Evolutionary conservation across 2,797 vertebrate species (phyloP), one percentile per base, ranked within the genome.

Genomic region (Hippocampus kuda): DNA sequence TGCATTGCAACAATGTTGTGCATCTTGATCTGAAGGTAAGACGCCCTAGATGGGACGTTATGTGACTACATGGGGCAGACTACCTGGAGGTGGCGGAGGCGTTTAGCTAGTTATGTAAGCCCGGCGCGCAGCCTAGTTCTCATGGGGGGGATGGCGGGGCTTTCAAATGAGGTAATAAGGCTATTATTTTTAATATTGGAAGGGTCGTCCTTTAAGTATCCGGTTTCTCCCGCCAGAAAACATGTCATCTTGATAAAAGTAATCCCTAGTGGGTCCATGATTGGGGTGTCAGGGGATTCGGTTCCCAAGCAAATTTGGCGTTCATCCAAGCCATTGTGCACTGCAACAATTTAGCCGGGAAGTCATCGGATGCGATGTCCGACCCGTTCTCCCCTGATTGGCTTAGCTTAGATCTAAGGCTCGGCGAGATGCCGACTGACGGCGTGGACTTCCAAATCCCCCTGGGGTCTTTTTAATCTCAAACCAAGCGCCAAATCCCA

Each of bases 11-110:
- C 81, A 91, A 90, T 8, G 87, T 94, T 42, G 93, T 94, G 66
- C 93, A 94, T 72, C 85, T 94, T 60, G 93, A 94, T 75, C 80
- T 94, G 66, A 94, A 94, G 82, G 93, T 94, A 70, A 86, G 88
- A 20, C 24, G 0, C 30, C 42, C 24, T 20, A 57, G 6, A 22
- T 44, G 8, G 26, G 67, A 67, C 54, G 38, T 68, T 27, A 41
- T 27, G 22, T 42, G 59, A 71, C 68, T 48, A 72, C 70, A 60
- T 67, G 72, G 74, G 73, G 70, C 71, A 46, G 49, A 44, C 26
- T 4, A 41, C 73, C 81, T 65, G 1, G 15, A 26, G 44, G 30
- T 15, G 53, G 20, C 38, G 34, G 51, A 3, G 62, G 70, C 64
- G 68, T 75, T 51, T 24, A 42, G 71, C 77, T 72, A 72, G 66